These are phyloP conservation scores for Crematogaster levior DNA, from an alignment of 2,888 invertebrate species.

Conservation along the genomic window DNA sequence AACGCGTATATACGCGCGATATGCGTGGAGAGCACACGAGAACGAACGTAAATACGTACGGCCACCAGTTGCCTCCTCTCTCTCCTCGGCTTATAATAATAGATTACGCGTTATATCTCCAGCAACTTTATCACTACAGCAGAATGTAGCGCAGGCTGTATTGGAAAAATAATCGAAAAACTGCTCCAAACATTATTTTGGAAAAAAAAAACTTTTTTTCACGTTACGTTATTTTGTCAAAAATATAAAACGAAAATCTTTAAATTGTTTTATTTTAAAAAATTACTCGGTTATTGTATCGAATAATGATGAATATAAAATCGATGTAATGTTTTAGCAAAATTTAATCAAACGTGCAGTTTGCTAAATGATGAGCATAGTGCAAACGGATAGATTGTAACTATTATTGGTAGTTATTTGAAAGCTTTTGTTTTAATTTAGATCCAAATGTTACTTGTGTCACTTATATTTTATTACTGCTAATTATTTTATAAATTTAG, in stretches of 20 bases:
- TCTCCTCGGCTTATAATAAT: conserved; percentile 42
- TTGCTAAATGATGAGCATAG: not conserved
- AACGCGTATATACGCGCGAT: conserved; percentile 58
- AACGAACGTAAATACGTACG: conserved; percentile 65
- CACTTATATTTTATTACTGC: too few relatives aligned
- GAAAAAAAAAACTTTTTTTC: not conserved
- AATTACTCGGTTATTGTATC: not conserved
- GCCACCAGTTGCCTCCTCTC: conserved; percentile 71
- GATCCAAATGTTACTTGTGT: not conserved
- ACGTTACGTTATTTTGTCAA: not conserved
- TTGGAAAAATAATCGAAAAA: conserved; percentile 3
- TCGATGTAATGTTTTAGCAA: not conserved
- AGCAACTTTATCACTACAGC: not conserved
- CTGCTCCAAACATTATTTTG: not conserved
- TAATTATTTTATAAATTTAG: not conserved
- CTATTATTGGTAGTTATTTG: not conserved
- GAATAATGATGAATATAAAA: not conserved
- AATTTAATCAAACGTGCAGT: not conserved
- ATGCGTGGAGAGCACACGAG: conserved; percentile 57
- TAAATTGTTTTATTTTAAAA: not conserved
- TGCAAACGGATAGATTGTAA: not conserved
- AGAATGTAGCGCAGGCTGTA: not conserved
- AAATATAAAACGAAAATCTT: not conserved
- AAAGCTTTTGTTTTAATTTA: not conserved
- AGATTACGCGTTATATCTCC: conserved; percentile 26